Conservation (phyloP, 1,140 invertebrate species). For the Bombus vancouverensis region DNA sequence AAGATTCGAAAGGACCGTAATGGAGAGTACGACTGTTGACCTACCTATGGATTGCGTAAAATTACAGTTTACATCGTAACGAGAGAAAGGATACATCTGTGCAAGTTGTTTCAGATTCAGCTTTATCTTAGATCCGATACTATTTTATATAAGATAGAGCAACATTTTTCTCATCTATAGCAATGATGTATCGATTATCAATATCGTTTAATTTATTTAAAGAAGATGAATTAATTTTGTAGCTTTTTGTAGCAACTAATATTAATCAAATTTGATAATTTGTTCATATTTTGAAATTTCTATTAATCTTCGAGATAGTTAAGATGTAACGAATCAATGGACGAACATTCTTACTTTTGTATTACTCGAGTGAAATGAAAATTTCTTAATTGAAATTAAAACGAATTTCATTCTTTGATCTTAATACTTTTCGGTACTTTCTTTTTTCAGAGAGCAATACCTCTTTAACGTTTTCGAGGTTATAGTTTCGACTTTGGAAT, state of each 20-base stretch:
- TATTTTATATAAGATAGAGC: background rate
- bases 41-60: conserved; percentile 47
- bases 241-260: background rate
- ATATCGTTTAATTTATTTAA: background rate
- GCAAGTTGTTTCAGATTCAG: background rate
- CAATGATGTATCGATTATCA: background rate
- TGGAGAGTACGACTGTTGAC: conserved; percentile 23
- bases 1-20: conserved; percentile 43
- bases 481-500: conserved; percentile 92
- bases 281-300: no score
- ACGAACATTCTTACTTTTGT: no score
- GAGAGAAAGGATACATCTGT: conserved; percentile 35
- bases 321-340: no score
- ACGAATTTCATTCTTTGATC: background rate
- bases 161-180: background rate
- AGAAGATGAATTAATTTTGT: background rate
- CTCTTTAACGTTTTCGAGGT: conserved; percentile 94
- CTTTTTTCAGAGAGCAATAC: conserved; percentile 91
- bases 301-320: no score
- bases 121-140: background rate
- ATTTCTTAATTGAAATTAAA: background rate
- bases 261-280: background rate
- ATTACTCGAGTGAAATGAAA: no score
- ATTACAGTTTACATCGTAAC: conserved; percentile 38
- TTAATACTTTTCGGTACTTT: background rate